phyloP scores from a whole-genome alignment of 2,797 vertebrate genomes.

The Sebastes oblongus region DNA sequence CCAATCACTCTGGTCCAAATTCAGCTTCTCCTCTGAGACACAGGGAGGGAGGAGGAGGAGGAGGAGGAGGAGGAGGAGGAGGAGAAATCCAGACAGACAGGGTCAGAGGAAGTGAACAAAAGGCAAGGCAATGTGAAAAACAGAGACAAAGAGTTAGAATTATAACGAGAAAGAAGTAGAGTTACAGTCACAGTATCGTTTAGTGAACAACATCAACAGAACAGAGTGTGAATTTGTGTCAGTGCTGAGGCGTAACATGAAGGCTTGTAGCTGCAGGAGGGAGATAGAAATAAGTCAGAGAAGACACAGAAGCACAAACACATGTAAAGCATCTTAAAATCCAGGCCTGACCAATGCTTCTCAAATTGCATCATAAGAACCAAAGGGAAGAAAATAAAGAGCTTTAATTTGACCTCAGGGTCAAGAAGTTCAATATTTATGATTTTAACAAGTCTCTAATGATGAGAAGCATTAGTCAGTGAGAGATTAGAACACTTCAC shows the following conservation, averaged over 20 bases:
- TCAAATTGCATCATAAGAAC: conserved; percentile 8
- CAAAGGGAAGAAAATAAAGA: not conserved
- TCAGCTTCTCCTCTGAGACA: conserved; percentile 86
- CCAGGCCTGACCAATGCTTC: conserved; percentile 46
- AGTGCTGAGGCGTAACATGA: conserved; percentile 30
- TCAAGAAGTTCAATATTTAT: not conserved
- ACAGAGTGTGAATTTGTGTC: conserved; percentile 19
- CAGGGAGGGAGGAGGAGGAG: not conserved
- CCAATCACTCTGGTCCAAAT: conserved; percentile 89
- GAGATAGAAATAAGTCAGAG: conserved; percentile 39
- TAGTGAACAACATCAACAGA: conserved; percentile 9
- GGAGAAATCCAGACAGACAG: conserved; percentile 22
- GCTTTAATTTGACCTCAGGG: not conserved
- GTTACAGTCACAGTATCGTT: conserved; percentile 14
- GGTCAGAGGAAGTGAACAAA: conserved; percentile 19
- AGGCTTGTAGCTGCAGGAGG: conserved; percentile 53
- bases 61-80: not conserved
- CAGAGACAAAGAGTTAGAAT: conserved; percentile 15
- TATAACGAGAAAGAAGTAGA: not conserved
- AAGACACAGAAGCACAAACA: conserved; percentile 10
- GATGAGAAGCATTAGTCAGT: conserved; percentile 42
- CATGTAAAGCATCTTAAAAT: conserved; percentile 17
- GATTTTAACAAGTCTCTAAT: not conserved
- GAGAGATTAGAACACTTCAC: conserved; percentile 14
- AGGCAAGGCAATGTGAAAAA: not conserved